phyloP scores from a whole-genome alignment of 2,888 invertebrate genomes.

The Stratiomys singularior region DNA sequence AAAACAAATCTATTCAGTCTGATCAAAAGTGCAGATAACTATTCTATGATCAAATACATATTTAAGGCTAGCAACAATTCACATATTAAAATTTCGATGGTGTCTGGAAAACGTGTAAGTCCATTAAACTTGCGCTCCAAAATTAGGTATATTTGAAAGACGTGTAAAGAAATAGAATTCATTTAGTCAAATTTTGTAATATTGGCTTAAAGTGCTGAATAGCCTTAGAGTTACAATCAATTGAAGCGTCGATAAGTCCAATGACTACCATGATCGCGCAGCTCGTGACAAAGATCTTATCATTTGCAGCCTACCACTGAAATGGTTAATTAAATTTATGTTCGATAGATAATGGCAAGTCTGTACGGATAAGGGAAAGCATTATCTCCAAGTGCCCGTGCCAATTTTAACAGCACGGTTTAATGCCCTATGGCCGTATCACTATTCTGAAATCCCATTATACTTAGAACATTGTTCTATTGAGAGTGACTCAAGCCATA shows the following conservation, averaged over 20 bases:
- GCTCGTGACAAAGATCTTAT: conserved; percentile 30
- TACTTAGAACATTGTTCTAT: conserved; percentile 1
- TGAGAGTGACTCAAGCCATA: conserved; percentile 8
- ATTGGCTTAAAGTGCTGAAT: neutral
- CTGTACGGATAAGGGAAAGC: conserved; percentile 18
- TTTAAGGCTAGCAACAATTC: neutral
- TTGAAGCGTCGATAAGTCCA: neutral
- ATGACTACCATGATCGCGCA: neutral
- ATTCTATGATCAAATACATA: too few species aligned
- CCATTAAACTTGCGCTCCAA: neutral
- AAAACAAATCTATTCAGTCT: too few species aligned
- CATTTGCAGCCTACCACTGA: conserved; percentile 15
- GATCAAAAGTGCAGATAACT: too few species aligned
- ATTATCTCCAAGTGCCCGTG: conserved; percentile 20
- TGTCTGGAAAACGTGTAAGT: neutral
- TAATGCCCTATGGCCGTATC: neutral
- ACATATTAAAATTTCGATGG: neutral
- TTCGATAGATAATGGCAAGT: conserved; percentile 1
- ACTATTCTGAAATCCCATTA: neutral
- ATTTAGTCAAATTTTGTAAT: neutral
- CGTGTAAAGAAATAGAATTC: neutral
- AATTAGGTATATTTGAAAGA: neutral
- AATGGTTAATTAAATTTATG: conserved; percentile 20
- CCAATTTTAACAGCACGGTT: conserved; percentile 3
- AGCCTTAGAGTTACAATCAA: neutral